These are phyloP conservation scores for Siniperca scherzeri DNA, from an alignment of 2,797 vertebrate genomes.

Conservation along the genomic window DNA sequence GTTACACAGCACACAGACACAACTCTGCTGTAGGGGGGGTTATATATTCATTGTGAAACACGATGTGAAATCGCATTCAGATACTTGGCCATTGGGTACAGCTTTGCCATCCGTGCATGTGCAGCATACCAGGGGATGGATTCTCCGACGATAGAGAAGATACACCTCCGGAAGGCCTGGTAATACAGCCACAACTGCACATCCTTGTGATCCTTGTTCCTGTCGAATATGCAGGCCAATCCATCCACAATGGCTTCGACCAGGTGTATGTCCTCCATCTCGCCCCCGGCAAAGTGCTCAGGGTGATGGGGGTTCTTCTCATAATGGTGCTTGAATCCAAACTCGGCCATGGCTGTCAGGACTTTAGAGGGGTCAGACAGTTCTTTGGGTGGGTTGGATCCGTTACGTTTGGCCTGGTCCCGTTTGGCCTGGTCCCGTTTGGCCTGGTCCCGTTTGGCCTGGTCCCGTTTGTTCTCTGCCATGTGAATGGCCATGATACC, in stretches of 20 bases:
- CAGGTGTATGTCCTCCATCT: background rate
- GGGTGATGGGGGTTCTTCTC: constrained; percentile 20
- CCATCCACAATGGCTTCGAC: background rate
- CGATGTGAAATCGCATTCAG: too few relatives aligned
- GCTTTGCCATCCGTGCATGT: too few relatives aligned
- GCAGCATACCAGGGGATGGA: background rate
- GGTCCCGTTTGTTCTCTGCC: background rate
- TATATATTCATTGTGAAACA: too few relatives aligned
- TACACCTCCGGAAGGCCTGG: background rate
- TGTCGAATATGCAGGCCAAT: constrained; percentile 17
- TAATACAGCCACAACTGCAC: background rate
- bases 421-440: too few relatives aligned
- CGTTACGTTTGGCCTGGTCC: too few relatives aligned
- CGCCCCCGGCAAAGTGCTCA: background rate
- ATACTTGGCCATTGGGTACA: too few relatives aligned
- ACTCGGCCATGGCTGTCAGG: constrained; percentile 14
- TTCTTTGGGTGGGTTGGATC: too few relatives aligned
- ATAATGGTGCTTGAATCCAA: constrained; percentile 27
- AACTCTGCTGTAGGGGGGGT: too few relatives aligned
- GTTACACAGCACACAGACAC: too few relatives aligned
- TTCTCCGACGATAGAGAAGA: constrained; percentile 11
- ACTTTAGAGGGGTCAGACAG: too few relatives aligned
- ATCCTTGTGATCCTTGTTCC: background rate
- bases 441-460: too few relatives aligned
- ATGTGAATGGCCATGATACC: constrained; percentile 13